phyloP scores from a whole-genome alignment of 2,888 invertebrate species.

The Monochamus alternatus region DNA sequence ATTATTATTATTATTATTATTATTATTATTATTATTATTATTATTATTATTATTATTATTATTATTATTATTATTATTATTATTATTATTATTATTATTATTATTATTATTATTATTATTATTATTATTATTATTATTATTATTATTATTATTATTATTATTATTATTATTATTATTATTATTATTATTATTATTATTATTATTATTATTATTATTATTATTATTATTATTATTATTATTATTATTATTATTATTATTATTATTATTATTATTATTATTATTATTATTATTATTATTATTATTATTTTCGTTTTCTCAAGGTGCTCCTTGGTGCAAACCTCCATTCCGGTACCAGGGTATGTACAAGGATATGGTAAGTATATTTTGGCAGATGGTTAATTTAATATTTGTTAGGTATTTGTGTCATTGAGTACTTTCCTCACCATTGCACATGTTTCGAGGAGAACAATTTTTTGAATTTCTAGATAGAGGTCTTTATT shows the following conservation, averaged over 20 bases:
- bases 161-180: background rate
- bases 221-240: background rate
- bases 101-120: too few relatives aligned
- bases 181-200: conserved; percentile 1
- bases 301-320: background rate
- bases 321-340: too few relatives aligned
- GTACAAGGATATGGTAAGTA: too few relatives aligned
- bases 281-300: background rate
- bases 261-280: background rate
- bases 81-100: too few relatives aligned
- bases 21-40: too few relatives aligned
- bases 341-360: too few relatives aligned
- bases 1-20: too few relatives aligned
- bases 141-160: background rate
- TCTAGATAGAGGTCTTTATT: background rate
- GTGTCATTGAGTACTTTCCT: background rate
- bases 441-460: background rate
- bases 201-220: conserved; percentile 1
- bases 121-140: too few relatives aligned
- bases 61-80: too few relatives aligned
- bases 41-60: too few relatives aligned
- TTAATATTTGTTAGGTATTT: background rate
- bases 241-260: background rate
- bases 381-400: too few relatives aligned
- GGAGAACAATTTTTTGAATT: background rate